Conservation (phyloP, 2,888 invertebrate species). For the Mantis religiosa region DNA sequence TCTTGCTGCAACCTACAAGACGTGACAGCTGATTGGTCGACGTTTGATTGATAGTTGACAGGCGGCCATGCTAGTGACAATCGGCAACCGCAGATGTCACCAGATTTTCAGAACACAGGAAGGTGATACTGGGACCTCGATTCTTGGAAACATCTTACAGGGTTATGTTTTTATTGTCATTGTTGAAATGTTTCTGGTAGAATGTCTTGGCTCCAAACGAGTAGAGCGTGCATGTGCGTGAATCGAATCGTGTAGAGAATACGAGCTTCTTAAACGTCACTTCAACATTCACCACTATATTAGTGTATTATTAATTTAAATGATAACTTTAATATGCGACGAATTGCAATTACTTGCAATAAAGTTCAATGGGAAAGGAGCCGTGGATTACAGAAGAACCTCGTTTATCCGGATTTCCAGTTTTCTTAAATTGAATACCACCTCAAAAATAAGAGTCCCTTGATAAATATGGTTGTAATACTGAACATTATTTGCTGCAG, state of each 20-base stretch:
- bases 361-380: no score
- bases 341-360: neutral
- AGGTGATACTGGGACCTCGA: neutral
- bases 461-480: no score
- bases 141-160: neutral
- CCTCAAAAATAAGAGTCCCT: no score
- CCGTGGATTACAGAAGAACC: no score
- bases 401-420: no score
- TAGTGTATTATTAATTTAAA: neutral
- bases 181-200: neutral
- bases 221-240: neutral
- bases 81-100: neutral
- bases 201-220: neutral
- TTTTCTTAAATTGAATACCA: no score
- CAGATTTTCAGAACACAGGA: neutral
- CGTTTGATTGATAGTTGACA: slow-evolving; percentile 3
- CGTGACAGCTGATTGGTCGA: slow-evolving; percentile 11
- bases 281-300: neutral
- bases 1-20: neutral
- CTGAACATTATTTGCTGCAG: no score
- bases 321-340: neutral
- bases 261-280: neutral
- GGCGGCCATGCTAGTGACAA: neutral
- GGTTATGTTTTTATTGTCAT: neutral
- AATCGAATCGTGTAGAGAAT: neutral